Evolutionary conservation across 92 coral and sea anemone species (phyloP).

Genomic region (Muricea muricata): DNA sequence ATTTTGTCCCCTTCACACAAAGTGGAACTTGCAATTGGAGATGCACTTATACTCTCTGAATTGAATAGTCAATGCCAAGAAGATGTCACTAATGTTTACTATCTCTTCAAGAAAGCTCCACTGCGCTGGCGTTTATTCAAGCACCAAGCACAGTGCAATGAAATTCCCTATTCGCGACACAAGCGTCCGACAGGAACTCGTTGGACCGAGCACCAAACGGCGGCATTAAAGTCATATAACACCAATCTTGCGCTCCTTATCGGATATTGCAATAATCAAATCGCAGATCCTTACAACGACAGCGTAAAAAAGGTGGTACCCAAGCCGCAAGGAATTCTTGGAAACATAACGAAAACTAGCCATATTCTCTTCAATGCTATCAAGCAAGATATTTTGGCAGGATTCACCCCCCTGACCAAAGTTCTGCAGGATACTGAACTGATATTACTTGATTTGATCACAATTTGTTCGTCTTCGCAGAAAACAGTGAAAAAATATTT

Average conservation of each 20-base stretch:
- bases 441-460: background rate
- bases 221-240: conserved; percentile 4
- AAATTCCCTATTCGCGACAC: background rate
- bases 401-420: conserved; percentile 10
- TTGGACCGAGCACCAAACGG: conserved; percentile 12
- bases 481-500: background rate
- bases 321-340: conserved; percentile 2
- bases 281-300: background rate
- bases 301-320: conserved; percentile 12
- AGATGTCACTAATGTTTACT: background rate
- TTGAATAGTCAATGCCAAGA: background rate
- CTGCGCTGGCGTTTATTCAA: conserved; percentile 12
- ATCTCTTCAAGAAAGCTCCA: conserved; percentile 12
- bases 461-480: background rate
- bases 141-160: background rate
- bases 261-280: conserved; percentile 34
- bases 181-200: conserved; percentile 8
- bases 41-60: background rate
- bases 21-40: conserved; percentile 8
- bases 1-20: background rate
- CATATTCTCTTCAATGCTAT: conserved; percentile 9
- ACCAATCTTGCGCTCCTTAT: conserved; percentile 12
- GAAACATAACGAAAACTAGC: background rate
- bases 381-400: conserved; percentile 25
- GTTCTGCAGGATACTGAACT: conserved; percentile 18